Evolutionary conservation across 2,113 vertebrate species (phyloP).

Genomic region (Planiliza haematocheilus): DNA sequence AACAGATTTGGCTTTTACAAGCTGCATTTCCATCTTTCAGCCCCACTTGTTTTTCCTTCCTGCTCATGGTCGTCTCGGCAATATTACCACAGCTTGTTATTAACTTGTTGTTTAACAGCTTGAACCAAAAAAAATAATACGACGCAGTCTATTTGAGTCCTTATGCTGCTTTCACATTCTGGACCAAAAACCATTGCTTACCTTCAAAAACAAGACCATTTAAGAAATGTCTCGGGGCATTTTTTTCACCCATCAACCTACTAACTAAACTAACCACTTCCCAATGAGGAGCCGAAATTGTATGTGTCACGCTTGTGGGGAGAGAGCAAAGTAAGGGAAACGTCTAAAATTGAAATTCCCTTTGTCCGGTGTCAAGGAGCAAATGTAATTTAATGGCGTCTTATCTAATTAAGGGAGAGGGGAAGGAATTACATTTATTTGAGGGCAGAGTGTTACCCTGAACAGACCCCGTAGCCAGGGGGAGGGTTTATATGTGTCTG

Average conservation of each 20-base stretch:
- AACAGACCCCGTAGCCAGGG: conserved; percentile 24
- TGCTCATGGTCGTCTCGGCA: too few species aligned
- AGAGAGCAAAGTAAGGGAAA: conserved; percentile 15
- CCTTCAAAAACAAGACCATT: too few species aligned
- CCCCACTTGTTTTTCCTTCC: too few species aligned
- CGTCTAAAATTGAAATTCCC: conserved; percentile 40
- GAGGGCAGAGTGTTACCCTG: conserved; percentile 38
- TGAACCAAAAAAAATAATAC: too few species aligned
- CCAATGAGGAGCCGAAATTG: neutral
- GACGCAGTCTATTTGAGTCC: too few species aligned
- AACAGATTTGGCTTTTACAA: too few species aligned
- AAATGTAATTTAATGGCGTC: conserved; percentile 61
- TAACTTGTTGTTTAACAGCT: too few species aligned
- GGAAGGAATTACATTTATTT: conserved; percentile 50
- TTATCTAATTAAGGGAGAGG: conserved; percentile 45
- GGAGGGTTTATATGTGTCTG: conserved; percentile 22
- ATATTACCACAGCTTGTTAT: too few species aligned
- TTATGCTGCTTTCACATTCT: too few species aligned
- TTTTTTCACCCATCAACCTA: conserved; percentile 11
- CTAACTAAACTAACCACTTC: neutral
- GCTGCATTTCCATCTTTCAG: too few species aligned
- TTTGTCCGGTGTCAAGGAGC: conserved; percentile 50
- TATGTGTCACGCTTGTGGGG: neutral
- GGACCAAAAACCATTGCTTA: too few species aligned
- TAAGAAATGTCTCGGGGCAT: neutral